Base-by-base conservation (phyloP, 2,113 vertebrate species). In the Paralichthys olivaceus region DNA sequence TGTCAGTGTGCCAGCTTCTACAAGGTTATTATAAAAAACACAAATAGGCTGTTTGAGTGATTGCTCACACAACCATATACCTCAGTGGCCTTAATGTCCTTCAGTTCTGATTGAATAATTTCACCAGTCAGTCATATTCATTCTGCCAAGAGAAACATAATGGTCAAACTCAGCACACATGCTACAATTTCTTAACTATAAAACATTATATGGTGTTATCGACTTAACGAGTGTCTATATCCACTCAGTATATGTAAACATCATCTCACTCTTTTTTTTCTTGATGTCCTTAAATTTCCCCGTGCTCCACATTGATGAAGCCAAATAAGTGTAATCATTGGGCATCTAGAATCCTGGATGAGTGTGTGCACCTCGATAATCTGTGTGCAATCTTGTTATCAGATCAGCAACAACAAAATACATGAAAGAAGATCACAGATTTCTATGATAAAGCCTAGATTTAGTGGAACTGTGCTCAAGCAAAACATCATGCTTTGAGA, bases 241-340 rank as follows among this genome's bases (percentile, higher is more conserved):
- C n/a, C 4, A 1, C 25, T 40, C 17, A 57, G 47, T 13, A 32
- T 17, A 32, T 45, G 14, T 54, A 49, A 64, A 62, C 49, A 61
- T 64, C 55, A 68, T 87, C 69, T 64, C 47, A 14, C 40, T 58
- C 1, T 55, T 12, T 73, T 25, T 77, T 85, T 71, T 70, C 55
- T 73, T 56, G 64, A 80, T 81, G 71, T 69, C 68, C 74, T 81
- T 66, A 43, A 80, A 76, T 83, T 29, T 22, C 73, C 20, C 54
- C 57, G 23, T 51, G 26, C 25, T 47, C 65, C 34, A 49, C 51
- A 28, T 5, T 22, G 28, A 81, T 58, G 51, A 63, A 28, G 51
- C 59, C 49, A 40, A 72, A n/a, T 71, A 26, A 45, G 4, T 62
- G 64, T 45, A 53, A 61, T 81, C 45, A 71, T 1, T 13, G 6